Evolutionary conservation across 1,140 invertebrate species (phyloP), one percentile per base, ranked within the genome.

Genomic region (Zaprionus taronus): DNA sequence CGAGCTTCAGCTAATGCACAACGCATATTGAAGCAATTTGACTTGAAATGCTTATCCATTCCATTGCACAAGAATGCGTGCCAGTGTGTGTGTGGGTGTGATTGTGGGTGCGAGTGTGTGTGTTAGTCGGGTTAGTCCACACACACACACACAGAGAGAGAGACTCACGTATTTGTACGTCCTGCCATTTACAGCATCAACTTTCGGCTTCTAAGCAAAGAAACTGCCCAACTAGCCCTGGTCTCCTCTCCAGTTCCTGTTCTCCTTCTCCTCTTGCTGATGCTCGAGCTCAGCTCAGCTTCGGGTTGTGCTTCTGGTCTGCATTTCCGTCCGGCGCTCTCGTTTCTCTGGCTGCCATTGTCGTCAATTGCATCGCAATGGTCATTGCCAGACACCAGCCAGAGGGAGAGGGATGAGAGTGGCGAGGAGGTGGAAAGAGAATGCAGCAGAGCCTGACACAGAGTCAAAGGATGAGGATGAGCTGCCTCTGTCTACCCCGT

Each of bases 11-110:
- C 85, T 85, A 89, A 90, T 90, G 85, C 79, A 81, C 55, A 76
- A 81, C 85, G 86, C 81, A 89, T 85, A 89, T 89, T 90, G 85
- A 85, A 90, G 81, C 84, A 78, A 87, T 90, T 90, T 73, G 41
- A 70, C 28, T 57, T 73, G 81, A 71, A 87, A 87, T 89, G 84
- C 77, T 79, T 89, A 87, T 83, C 81, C 84, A 58, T 83, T 76
- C 62, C 67, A 78, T 61, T 79, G 76, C 82, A 81, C 63, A 77
- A 41, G 69, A 66, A 72, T 72, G 74, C 57, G 70, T 67, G 26
- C 20, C 22, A 41, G 41, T 69, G 49, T 70, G 26, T 24, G 71
- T 36, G 49, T 70, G 26, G 34, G 71, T 36, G 53, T 9, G 28
- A 31, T 2, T 31, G 28, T 31, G 38, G 62, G 49, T 70, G 20